Percentiles rank a stretch among this genome's conserved stretches.
Conservation (phyloP, 2,797 vertebrate genomes). For the Gobio occitaniae region DNA sequence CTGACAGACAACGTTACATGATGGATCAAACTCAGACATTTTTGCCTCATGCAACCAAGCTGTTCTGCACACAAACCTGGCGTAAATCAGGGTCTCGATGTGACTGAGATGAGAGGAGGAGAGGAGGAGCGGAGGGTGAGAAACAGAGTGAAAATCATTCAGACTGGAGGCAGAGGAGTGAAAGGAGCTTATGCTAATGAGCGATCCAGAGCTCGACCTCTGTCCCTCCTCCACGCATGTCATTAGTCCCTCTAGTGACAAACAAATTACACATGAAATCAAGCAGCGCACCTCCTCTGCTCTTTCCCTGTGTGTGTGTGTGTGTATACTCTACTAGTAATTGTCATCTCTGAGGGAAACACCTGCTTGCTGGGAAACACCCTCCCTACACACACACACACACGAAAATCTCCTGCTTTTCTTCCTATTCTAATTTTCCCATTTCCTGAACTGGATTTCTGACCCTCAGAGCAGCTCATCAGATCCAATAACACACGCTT, state of each 20-base stretch:
- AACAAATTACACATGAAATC: conserved; percentile 93
- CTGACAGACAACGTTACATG: too few relatives aligned
- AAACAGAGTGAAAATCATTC: conserved; percentile 45
- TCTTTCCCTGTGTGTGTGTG: not conserved
- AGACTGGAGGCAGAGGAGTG: conserved; percentile 66
- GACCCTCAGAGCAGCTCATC: conserved; percentile 82
- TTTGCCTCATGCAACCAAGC: not conserved
- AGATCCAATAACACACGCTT: conserved; percentile 80
- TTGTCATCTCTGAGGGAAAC: not conserved
- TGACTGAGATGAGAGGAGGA: not conserved
- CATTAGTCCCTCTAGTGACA: conserved; percentile 85
- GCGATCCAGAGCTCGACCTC: conserved; percentile 79
- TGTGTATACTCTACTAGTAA: not conserved
- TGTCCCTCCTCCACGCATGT: not conserved
- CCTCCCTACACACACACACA: not conserved
- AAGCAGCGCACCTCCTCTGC: conserved; percentile 76
- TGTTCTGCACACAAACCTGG: not conserved
- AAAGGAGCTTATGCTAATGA: conserved; percentile 86
- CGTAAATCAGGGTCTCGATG: not conserved
- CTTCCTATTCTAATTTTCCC: conserved; percentile 50
- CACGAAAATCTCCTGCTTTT: conserved; percentile 76
- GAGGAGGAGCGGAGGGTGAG: not conserved
- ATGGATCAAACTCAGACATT: not conserved
- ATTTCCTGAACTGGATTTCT: conserved; percentile 77
- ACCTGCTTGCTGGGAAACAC: not conserved